A percentile compares a stretch with the other conserved stretches of the same genome.
phyloP scores from a whole-genome alignment of 2,113 vertebrate genomes.

The Suricata suricatta region DNA sequence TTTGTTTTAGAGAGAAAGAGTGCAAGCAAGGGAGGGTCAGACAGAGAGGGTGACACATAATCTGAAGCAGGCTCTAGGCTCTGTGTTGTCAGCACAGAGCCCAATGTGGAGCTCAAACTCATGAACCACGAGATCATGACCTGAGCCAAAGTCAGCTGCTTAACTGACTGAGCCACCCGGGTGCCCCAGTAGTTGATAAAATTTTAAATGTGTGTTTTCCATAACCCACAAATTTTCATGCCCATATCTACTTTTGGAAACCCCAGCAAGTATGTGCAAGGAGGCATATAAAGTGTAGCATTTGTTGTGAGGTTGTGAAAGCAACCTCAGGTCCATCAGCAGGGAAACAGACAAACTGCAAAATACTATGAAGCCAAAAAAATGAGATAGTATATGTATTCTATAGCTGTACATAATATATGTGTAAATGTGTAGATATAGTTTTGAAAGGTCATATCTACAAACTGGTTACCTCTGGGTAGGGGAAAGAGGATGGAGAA shows the following conservation, averaged over 20 bases:
- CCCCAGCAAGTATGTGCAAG: neutral
- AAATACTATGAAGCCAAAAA: neutral
- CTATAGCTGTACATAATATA: neutral
- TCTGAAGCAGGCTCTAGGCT: neutral
- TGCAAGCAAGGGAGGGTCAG: too few relatives aligned
- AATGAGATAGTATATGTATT: neutral
- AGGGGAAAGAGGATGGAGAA: neutral
- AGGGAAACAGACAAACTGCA: neutral
- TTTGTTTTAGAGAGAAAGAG: neutral
- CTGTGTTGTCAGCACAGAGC: neutral
- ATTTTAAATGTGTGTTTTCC: constrained; percentile 19
- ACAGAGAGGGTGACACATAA: neutral
- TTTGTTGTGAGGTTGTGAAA: neutral
- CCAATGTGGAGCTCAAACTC: neutral
- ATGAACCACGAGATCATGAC: neutral
- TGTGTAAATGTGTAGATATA: neutral
- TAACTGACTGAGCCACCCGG: neutral
- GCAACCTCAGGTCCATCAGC: neutral
- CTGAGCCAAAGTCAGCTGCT: neutral
- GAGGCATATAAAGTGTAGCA: neutral
- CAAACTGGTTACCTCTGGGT: constrained; percentile 25
- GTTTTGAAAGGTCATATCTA: neutral
- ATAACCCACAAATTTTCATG: constrained; percentile 40
- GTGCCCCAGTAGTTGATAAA: neutral
- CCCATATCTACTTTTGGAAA: neutral